Evolutionary conservation across 2,888 invertebrate species (phyloP), one percentile per base, ranked within the genome.

Genomic region (Yponomeuta sedellus): DNA sequence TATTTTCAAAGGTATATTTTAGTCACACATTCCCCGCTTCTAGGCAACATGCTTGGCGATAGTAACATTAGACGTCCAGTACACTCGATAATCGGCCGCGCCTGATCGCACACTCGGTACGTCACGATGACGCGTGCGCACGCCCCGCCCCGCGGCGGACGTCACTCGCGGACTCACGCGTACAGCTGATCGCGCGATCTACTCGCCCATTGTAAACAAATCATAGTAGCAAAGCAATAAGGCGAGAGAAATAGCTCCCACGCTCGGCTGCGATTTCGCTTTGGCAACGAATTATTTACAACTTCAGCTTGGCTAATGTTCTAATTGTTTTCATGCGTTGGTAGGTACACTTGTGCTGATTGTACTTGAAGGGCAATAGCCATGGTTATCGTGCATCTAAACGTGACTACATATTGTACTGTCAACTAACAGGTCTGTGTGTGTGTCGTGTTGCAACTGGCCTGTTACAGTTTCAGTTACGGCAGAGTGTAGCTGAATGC

Each of bases 171-270:
- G 34, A 34, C 34, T 84, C 86, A 85, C 77, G 67, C 77, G 77
- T 77, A 70, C 88, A 88, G 88, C 88, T 88, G 88, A 87, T 88
- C 83, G 83, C 78, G 74, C 77, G 67, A 28, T 74, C 74, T 77
- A 75, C 79, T 77, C 79, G 76, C 73, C 75, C 77, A 75, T 78
- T 76, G 86, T 88, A 88, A 89, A 88, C 88, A 88, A 86, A 88
- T 86, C 86, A 87, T 88, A 88, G 87, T 88, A 86, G 74, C 52
- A 20, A 34, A 22, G 52, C 44, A 52, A 52, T 52, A 16, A 52
- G 16, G 44, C 44, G 16, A 52, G 44, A 6, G 44, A 52, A 52
- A 64, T 11, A 74, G 75, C 84, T 82, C 85, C 86, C 86, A 87
- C 88, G 86, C 85, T 72, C 70, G 16, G 34, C 34, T 52, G 16